These are phyloP conservation scores for Phania funesta DNA, from an alignment of 2,888 invertebrate genomes.

Conservation along the genomic window DNA sequence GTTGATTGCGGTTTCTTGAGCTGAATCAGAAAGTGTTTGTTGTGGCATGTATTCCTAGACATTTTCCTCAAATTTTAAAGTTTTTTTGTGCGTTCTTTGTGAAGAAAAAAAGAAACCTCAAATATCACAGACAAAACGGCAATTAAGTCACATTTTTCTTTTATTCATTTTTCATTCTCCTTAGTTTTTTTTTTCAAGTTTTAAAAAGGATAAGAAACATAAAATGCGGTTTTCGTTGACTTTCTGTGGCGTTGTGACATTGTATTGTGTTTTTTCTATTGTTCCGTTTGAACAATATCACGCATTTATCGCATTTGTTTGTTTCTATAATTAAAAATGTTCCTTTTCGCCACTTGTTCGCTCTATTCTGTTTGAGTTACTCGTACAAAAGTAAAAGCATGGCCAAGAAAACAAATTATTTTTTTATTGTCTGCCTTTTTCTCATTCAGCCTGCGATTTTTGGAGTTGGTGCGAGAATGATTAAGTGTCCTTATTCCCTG, in stretches of 20 bases:
- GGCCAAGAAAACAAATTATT: slow-evolving; percentile 35
- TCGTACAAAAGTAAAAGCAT: not conserved
- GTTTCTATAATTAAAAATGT: slow-evolving; percentile 70
- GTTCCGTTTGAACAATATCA: slow-evolving; percentile 57
- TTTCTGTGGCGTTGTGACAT: slow-evolving; percentile 1
- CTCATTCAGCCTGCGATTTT: slow-evolving; percentile 31
- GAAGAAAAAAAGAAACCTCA: slow-evolving; percentile 49
- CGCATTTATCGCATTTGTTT: slow-evolving; percentile 69
- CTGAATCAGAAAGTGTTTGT: slow-evolving; percentile 45
- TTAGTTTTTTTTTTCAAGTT: slow-evolving; percentile 37
- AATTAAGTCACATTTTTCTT: slow-evolving; percentile 63
- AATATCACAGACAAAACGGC: slow-evolving; percentile 65
- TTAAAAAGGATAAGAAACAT: slow-evolving; percentile 48
- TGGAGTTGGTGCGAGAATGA: slow-evolving; percentile 62
- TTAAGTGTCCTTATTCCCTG: slow-evolving; percentile 59
- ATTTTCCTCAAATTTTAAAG: slow-evolving; percentile 57
- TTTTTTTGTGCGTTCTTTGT: slow-evolving; percentile 28
- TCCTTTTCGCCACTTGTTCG: slow-evolving; percentile 62
- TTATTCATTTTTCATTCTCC: slow-evolving; percentile 12
- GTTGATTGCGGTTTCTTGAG: slow-evolving; percentile 49
- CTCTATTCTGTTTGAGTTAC: slow-evolving; percentile 20
- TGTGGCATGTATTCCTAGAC: slow-evolving; percentile 59
- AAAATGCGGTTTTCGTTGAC: slow-evolving; percentile 42
- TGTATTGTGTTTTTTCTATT: not conserved
- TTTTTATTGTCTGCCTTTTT: slow-evolving; percentile 50